Evolutionary conservation across 2,888 invertebrate species (phyloP), one percentile per base, ranked within the genome.

Genomic region (Erannis defoliaria): DNA sequence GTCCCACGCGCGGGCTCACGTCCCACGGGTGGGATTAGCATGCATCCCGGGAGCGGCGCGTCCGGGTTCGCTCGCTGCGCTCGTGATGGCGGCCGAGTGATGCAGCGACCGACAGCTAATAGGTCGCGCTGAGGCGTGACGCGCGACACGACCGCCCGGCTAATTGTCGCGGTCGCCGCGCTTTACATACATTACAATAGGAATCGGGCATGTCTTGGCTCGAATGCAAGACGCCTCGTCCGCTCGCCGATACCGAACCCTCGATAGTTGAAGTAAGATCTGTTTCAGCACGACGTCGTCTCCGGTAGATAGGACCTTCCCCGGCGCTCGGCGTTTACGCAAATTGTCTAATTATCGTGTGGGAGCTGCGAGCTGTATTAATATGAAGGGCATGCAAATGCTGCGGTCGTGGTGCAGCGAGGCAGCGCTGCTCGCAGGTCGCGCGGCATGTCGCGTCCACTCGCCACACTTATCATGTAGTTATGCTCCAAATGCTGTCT

Each of bases 141-240:
- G 76, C 59, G 42, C 66, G 74, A 76, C 84, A 82, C 84, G 84
- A 82, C 82, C 71, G 74, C 76, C 75, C 75, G 80, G 82, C 87
- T 90, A 90, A 90, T 90, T 85, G 86, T 80, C 76, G 89, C 85
- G 90, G 89, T 86, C 82, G 76, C 84, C 71, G 74, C 78, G 80
- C 76, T 91, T 90, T 84, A 79, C 92, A 92, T 91, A 88, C 85
- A 90, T 92, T 90, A 89, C 85, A 86, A 90, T 89, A 84, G 76
- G 72, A 85, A 90, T 89, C 82, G 85, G 80, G 82, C 73, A 78
- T 77, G 89, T 90, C 90, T 90, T 84, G 77, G 78, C 73, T 67
- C 70, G 67, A 73, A 64, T 76, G 72, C 71, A 76, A 85, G 84
- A 80, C 78, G 68, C 37, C 48, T 23, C 18, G 21, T 8, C 29